phyloP scores from a whole-genome alignment of 2,888 invertebrate species.

The Lagria hirta region DNA sequence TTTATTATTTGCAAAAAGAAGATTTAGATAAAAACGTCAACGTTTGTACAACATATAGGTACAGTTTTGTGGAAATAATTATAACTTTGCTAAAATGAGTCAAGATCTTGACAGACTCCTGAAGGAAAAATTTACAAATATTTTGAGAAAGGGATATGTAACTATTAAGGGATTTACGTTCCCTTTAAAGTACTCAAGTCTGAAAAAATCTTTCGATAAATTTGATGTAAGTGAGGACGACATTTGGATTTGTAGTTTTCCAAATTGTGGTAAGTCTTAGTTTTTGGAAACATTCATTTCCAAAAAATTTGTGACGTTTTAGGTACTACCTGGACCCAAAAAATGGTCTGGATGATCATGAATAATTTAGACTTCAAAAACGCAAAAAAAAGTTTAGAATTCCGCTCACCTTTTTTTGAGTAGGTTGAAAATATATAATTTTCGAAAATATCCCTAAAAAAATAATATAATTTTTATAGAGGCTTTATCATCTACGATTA shows the following conservation, averaged over 20 bases:
- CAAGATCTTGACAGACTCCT: constrained; percentile 39
- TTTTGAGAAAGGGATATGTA: constrained; percentile 42
- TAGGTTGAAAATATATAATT: constrained; percentile 50
- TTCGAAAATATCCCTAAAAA: too few species aligned
- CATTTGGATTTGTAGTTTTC: constrained; percentile 60
- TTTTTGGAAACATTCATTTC: too few species aligned
- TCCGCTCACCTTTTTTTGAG: constrained; percentile 73
- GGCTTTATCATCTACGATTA: constrained; percentile 14
- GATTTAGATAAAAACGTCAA: too few species aligned
- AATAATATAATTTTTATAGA: too few species aligned
- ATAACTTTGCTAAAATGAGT: too few species aligned
- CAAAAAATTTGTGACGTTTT: not conserved
- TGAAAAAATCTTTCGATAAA: constrained; percentile 52
- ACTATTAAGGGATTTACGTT: constrained; percentile 49
- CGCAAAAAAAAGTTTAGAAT: constrained; percentile 56
- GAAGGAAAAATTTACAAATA: constrained; percentile 40
- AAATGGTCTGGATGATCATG: constrained; percentile 70
- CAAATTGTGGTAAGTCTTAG: constrained; percentile 57
- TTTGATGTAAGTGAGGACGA: constrained; percentile 57
- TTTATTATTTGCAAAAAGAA: too few species aligned
- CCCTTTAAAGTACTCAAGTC: constrained; percentile 51
- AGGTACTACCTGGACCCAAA: constrained; percentile 78
- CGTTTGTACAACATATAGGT: too few species aligned
- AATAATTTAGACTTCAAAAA: constrained; percentile 65
- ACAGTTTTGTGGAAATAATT: too few species aligned